Evolutionary conservation across 2,888 invertebrate species (phyloP), one percentile per base, ranked within the genome.

Genomic region (Diloba caeruleocephala): DNA sequence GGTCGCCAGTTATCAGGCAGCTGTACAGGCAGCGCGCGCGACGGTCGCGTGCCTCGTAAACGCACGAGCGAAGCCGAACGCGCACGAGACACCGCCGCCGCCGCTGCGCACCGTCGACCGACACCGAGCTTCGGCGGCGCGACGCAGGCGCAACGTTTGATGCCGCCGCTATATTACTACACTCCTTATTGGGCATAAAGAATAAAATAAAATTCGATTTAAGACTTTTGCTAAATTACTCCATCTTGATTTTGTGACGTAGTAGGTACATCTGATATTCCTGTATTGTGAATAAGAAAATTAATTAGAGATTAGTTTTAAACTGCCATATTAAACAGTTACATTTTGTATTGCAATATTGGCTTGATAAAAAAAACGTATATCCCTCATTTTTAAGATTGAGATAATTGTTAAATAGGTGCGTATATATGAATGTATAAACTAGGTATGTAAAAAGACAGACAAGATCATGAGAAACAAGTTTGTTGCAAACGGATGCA

Each of bases 11-110:
- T 15, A 15, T n/a, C 41, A 53, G 76, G 84, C 84, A 84, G 86
- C 85, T 71, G 71, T 80, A 81, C 73, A 37, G 44, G 67, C 58
- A 37, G 69, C 76, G 81, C 89, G 88, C 84, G 88, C 88, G 92
- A 63, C 82, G 59, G 88, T 84, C 92, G 90, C 92, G 91, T 90
- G 90, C 88, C 84, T 68, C 79, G 83, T 69, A 76, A 74, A 79
- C 86, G 88, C 88, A 83, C 89, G 90, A 87, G 80, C 72, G 78
- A 49, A 61, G 74, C 85, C 88, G 89, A 88, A 59, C 55, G 62
- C 61, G 65, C 73, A 81, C 89, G 88, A 88, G 81, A 46, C 65
- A 43, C 9, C 57, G 62, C 36, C 42, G 66, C 60, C 73, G 66
- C 60, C 73, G 77, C 57, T n/a, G 32, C 58, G 65, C 62, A 39